Evolutionary conservation across 2,113 vertebrate genomes (phyloP).

Genomic region (Alligator mississippiensis): DNA sequence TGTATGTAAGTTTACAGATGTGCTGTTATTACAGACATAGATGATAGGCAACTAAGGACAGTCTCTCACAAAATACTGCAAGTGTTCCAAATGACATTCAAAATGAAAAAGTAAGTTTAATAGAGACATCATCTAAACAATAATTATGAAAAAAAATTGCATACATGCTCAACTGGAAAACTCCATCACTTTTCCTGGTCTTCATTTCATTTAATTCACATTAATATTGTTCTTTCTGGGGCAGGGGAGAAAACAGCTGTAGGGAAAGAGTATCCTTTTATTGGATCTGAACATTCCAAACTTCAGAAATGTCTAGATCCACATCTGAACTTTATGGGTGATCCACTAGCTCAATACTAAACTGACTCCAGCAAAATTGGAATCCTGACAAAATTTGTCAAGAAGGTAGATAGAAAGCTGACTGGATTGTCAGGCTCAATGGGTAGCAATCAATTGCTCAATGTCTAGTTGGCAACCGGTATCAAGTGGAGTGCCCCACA

Average conservation of each 20-base stretch:
- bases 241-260: neutral
- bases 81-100: constrained; percentile 10
- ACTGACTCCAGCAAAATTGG: neutral
- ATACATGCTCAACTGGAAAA: neutral
- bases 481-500: no score
- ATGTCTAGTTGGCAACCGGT: no score
- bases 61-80: neutral
- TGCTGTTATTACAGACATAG: neutral
- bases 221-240: neutral
- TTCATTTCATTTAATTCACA: neutral
- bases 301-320: neutral
- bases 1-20: neutral
- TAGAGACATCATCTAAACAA: neutral
- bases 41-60: neutral
- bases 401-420: no score
- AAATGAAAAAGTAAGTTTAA: neutral
- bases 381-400: neutral
- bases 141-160: neutral
- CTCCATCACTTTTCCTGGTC: neutral
- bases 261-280: neutral
- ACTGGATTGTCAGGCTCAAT: no score
- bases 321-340: neutral
- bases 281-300: neutral
- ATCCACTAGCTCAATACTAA: neutral
- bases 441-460: no score